phyloP scores from a whole-genome alignment of 2,797 vertebrate species.

The Sciurus carolinensis region DNA sequence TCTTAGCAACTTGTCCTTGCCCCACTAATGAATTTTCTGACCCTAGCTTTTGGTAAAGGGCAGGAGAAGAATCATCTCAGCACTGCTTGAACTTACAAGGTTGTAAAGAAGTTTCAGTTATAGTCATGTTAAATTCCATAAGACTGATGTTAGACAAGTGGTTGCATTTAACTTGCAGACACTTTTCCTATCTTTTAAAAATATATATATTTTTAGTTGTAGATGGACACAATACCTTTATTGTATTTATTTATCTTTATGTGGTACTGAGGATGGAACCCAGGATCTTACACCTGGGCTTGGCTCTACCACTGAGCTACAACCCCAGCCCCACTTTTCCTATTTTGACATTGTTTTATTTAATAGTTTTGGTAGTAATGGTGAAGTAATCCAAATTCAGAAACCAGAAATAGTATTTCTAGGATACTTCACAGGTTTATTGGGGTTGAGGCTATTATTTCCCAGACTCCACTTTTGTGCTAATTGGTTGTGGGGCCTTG shows the following conservation, averaged over 20 bases:
- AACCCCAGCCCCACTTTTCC: too few species aligned
- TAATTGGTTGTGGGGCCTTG: not conserved
- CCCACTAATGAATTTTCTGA: slow-evolving; percentile 17
- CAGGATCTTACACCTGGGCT: too few species aligned
- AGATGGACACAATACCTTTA: too few species aligned
- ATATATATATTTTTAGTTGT: too few species aligned
- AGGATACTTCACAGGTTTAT: not conserved
- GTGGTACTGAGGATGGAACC: too few species aligned
- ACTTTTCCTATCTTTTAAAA: too few species aligned
- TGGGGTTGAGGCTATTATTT: not conserved
- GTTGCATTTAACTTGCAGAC: too few species aligned
- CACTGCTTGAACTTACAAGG: not conserved
- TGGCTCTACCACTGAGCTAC: too few species aligned
- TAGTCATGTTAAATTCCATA: not conserved
- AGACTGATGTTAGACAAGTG: too few species aligned
- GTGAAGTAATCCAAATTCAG: not conserved
- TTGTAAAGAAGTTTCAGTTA: not conserved
- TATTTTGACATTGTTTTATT: not conserved
- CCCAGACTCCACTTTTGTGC: not conserved
- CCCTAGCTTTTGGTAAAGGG: not conserved
- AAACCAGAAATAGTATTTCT: not conserved
- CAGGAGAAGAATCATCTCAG: not conserved
- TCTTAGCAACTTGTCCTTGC: slow-evolving; percentile 43
- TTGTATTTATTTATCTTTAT: too few species aligned
- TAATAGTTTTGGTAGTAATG: not conserved